phyloP scores from a whole-genome alignment of 2,113 vertebrate species.

The Pelecanoides urinatrix region DNA sequence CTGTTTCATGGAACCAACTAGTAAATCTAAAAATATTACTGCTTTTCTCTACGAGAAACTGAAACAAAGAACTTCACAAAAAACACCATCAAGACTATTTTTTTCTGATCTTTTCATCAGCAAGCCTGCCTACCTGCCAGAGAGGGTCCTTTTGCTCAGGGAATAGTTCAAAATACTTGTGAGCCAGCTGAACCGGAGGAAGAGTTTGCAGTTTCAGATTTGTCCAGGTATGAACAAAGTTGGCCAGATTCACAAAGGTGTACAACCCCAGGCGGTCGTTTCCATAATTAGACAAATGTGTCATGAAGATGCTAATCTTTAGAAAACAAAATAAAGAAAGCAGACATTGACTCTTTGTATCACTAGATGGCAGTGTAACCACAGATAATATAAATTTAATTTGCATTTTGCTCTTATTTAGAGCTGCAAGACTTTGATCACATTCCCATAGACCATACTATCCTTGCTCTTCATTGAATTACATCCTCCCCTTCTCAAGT shows the following conservation, averaged over 20 bases:
- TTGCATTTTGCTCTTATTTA: neutral
- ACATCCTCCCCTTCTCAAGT: neutral
- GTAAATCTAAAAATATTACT: neutral
- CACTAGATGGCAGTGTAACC: conserved; percentile 63
- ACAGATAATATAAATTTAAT: neutral
- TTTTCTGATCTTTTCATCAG: neutral
- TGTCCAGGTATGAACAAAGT: conserved; percentile 92
- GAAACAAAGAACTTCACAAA: neutral
- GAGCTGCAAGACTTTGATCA: neutral
- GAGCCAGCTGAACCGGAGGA: conserved; percentile 86
- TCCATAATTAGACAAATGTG: conserved; percentile 93
- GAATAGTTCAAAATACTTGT: conserved; percentile 94
- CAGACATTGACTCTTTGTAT: neutral
- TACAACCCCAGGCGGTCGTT: conserved; percentile 92
- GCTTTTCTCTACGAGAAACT: neutral
- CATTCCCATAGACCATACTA: neutral
- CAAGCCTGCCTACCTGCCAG: conserved; percentile 85
- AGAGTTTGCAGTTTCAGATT: conserved; percentile 91
- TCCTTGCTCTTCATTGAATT: neutral
- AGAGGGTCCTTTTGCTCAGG: conserved; percentile 93
- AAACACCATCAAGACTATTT: neutral
- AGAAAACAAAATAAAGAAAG: neutral
- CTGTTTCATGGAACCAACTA: neutral
- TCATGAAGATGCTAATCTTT: conserved; percentile 98
- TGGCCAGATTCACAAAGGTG: conserved; percentile 92